Evolutionary conservation across 37 sponge, comb jelly and placozoan genomes (phyloP), one percentile per base, ranked within the genome.

Genomic region (Diacarnus erythraeanus): DNA sequence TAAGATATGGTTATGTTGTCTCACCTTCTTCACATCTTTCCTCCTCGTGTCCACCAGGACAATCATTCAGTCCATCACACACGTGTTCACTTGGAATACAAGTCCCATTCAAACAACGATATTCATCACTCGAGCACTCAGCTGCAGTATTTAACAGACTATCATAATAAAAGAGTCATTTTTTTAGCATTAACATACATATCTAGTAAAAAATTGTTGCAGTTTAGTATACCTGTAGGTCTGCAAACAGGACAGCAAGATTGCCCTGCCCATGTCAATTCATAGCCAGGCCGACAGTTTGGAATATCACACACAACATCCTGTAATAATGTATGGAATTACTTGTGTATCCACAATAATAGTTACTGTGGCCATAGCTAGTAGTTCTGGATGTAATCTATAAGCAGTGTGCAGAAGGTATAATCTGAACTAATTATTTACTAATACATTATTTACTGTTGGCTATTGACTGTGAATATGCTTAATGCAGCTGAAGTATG

Each of bases 41-140:
- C 9, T 66, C 78, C 20, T 78, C 65, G 4, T 22, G 21, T 26
- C 78, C 78, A 78, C 29, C 47, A 12, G 43, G 15, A 35, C 78
- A 76, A 56, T 76, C 76, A 31, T 23, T 6, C 20, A 76, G 1
- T 31, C 76, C 40, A 59, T 76, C 76, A 60, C 76, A 76, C 21
- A 59, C 63, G 21, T 21, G 54, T 12, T 31, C 39, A 2, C 38
- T 31, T 22, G 60, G 26, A 41, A 76, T 59, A 30, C 76, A 76
- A 3, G n/a, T 12, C 17, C 63, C 63, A 59, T 76, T 26, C 9
- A 51, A 39, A 43, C 72, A 72, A 29, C 23, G 22, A 39, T 36
- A 42, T 42, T 72, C 27, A 72, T 72, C 47, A 72, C 36, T 41
- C 2, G 41, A 22, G 59, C 63, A 59, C 2, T 2, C 10, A 59